Percentiles rank a stretch among this genome's conserved stretches.
Conservation (phyloP, 1,140 invertebrate genomes). For the Drosophila sulfurigaster region DNA sequence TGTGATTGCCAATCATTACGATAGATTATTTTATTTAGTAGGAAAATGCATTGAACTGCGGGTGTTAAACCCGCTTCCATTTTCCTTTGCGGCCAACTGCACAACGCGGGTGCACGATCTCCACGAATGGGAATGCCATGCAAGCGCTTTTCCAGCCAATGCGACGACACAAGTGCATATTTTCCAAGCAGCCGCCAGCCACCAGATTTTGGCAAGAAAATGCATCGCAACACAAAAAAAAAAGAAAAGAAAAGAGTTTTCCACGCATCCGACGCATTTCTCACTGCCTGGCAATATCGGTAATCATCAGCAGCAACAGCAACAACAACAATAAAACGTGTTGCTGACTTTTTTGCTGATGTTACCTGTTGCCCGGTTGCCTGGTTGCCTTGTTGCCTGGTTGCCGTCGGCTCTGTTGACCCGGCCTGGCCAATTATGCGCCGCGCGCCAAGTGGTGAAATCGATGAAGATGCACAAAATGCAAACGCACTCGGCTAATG, state of each 20-base stretch:
- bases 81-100: slow-evolving; percentile 7
- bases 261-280: slow-evolving; percentile 78
- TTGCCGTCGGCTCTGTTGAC: slow-evolving; percentile 52
- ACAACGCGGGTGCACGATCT: slow-evolving; percentile 40
- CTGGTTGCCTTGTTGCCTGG: slow-evolving; percentile 24
- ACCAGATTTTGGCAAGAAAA: slow-evolving; percentile 64
- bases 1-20: background rate
- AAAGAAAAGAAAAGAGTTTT: slow-evolving; percentile 53
- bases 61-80: slow-evolving; percentile 34
- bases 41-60: slow-evolving; percentile 25
- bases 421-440: slow-evolving; percentile 73
- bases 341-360: slow-evolving; percentile 29
- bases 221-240: slow-evolving; percentile 35
- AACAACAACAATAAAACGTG: slow-evolving; percentile 25
- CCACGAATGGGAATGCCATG: slow-evolving; percentile 34
- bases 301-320: slow-evolving; percentile 67
- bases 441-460: slow-evolving; percentile 80
- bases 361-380: slow-evolving; percentile 24
- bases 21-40: background rate
- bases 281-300: slow-evolving; percentile 74
- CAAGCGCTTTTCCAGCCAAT: slow-evolving; percentile 15
- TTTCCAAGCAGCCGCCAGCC: slow-evolving; percentile 17
- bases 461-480: slow-evolving; percentile 82
- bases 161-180: slow-evolving; percentile 26
- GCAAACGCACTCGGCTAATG: slow-evolving; percentile 81